Base-by-base conservation (phyloP, 2,797 vertebrate genomes). In the Lates japonicus region DNA sequence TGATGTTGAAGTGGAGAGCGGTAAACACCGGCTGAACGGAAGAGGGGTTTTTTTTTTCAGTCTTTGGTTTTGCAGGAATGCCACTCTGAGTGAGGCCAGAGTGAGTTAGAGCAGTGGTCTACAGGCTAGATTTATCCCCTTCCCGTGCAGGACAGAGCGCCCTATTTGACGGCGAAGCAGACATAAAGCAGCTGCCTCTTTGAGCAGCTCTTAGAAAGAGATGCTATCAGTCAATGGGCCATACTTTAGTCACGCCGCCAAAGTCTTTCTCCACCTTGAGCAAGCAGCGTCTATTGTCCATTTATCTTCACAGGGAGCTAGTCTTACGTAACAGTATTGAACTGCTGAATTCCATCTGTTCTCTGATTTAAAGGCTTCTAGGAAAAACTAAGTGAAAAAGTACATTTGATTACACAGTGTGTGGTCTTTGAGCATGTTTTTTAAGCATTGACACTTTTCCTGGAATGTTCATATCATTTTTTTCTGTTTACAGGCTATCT, bases 141-240 rank as follows among this genome's bases (percentile, higher is more conserved):
- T 78, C 82, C 71, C 48, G 58, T 87, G 84, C 81, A 70, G 86
- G 81, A 90, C 81, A 41, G 82, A 91, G 79, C 55, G 67, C 25
- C 73, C 78, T 55, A 67, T 89, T 87, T 91, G 92, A 94, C 72
- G 44, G 82, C 52, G 33, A 54, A 51, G 74, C 74, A 74, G 90
- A 94, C 90, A 92, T 87, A 92, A 92, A 89, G 75, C 94, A 95
- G 93, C 91, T 90, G 92, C 80, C 87, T 90, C 80, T 90, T 87
- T 69, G 71, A 87, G 88, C 83, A 44, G 83, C 81, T 81, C 86
- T 81, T 84, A 93, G 77, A 88, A 70, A 87, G 84, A 91, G 84
- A 93, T 84, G 83, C 74, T 83, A 93, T 94, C 92, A 78, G 78
- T 94, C 92, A 93, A 88, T 78, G 86, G 86, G 80, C 90, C 71